Base-by-base conservation (phyloP, 1,140 invertebrate genomes). In the Mactra quadrangularis region DNA sequence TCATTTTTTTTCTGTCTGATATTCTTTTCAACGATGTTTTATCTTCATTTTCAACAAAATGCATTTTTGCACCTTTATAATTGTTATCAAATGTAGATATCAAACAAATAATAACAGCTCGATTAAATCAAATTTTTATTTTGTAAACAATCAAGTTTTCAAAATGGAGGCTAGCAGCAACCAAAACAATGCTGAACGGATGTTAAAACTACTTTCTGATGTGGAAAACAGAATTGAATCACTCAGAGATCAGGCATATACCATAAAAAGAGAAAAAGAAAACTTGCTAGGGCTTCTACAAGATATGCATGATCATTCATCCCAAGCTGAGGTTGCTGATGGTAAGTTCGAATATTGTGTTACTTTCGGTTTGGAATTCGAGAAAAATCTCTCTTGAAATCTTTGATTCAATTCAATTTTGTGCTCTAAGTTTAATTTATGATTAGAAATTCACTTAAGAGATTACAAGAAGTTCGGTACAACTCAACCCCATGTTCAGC, bases 161-260 rank as follows among this genome's bases (percentile, higher is more conserved):
- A n/a, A n/a, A n/a, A n/a, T n/a, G n/a, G n/a, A n/a, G 78, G 70
- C 22, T 7, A 29, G 29, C 47, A 35, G 22, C 13, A 27, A 71
- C n/a, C 29, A 72, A 41, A 82, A 71, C 33, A 62, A 27, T 15
- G 59, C 57, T 33, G 59, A 62, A 0, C 31, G 55, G 70, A 9
- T 75, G 6, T 17, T 76, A 15, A 77, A 68, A 71, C 25, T 70
- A 17, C 52, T 70, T 47, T 15, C n/a, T 7, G 52, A 57, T 33
- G 68, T 87, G 1, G 86, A 78, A 77, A 83, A 59, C 45, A 81
- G 86, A 59, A 83, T 87, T 22, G 86, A 87, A 64, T 59, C 47
- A 35, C 47, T 87, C n/a, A 68, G 86, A 41, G 83, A 85, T 25
- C 75, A 81, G 19, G 86, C 86, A 3, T 15, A 62, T 4, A 31